A percentile compares a stretch with the other conserved stretches of the same genome.
Evolutionary conservation across 1,140 invertebrate genomes (phyloP).

Genomic region (Fopius arisanus): DNA sequence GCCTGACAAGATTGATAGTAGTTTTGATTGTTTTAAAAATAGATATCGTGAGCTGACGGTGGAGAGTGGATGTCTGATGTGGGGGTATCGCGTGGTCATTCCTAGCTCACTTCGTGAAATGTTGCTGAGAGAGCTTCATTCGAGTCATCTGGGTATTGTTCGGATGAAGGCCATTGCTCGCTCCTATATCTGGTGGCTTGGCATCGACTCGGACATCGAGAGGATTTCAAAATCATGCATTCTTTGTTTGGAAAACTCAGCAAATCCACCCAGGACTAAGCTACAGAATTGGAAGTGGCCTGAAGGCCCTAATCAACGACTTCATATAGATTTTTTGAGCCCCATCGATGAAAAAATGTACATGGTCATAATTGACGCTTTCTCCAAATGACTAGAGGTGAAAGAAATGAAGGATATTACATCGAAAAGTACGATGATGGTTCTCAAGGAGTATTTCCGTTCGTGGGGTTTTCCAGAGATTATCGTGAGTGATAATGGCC

Average conservation of each 20-base stretch:
- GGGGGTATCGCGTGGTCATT: conserved; percentile 11
- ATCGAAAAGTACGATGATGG: conserved; percentile 16
- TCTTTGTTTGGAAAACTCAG: conserved; percentile 20
- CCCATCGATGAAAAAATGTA: conserved; percentile 57
- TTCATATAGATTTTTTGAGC: conserved; percentile 64
- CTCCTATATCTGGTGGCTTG: conserved; percentile 49
- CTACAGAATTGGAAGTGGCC: conserved; percentile 49
- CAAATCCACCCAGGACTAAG: conserved; percentile 39
- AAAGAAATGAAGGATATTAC: conserved; percentile 32
- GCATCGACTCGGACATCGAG: conserved; percentile 49
- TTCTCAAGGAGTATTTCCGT: conserved; percentile 23
- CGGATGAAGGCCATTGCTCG: conserved; percentile 47
- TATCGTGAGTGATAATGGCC: conserved; percentile 19
- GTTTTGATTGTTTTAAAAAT: no score
- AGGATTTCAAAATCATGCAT: conserved; percentile 32
- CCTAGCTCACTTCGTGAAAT: neutral
- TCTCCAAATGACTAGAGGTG: conserved; percentile 59
- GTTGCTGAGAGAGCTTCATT: conserved; percentile 15
- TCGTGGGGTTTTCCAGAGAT: conserved; percentile 9
- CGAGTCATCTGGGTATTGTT: conserved; percentile 28
- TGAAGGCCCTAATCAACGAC: conserved; percentile 54
- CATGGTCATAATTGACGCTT: conserved; percentile 58
- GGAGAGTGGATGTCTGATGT: conserved; percentile 34
- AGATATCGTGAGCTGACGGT: no score
- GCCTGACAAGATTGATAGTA: no score